Percentiles rank a stretch among this genome's conserved stretches.
phyloP scores from a whole-genome alignment of 2,888 invertebrate species.

The Rotaria macrura region DNA sequence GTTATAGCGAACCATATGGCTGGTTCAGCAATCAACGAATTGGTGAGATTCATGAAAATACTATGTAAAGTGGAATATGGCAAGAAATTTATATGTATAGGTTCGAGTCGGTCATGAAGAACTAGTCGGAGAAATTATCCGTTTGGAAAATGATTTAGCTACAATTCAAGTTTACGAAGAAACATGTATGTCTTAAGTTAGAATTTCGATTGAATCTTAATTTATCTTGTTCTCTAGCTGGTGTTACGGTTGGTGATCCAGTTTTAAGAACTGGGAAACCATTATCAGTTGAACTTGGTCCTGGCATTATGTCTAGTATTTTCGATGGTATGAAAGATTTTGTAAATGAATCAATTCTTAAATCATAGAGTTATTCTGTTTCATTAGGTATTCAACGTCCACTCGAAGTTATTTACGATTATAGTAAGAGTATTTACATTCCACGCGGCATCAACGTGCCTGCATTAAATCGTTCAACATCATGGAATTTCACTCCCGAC shows the following conservation, averaged over 20 bases:
- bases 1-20: constrained; percentile 98
- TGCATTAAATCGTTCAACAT: constrained; percentile 65
- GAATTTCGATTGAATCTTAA: too few species aligned
- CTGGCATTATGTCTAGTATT: constrained; percentile 96
- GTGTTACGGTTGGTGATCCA: constrained; percentile 97
- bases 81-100: not conserved
- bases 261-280: constrained; percentile 96
- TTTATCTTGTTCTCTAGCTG: constrained; percentile 60
- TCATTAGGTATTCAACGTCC: constrained; percentile 85
- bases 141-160: constrained; percentile 97
- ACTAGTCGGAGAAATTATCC: constrained; percentile 97
- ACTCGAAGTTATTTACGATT: constrained; percentile 78
- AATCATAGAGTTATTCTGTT: too few species aligned
- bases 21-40: constrained; percentile 98
- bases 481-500: constrained; percentile 82
- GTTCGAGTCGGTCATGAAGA: constrained; percentile 91
- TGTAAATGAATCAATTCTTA: too few species aligned
- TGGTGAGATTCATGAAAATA: constrained; percentile 53
- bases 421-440: constrained; percentile 93
- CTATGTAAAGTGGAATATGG: not conserved
- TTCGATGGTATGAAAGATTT: constrained; percentile 67
- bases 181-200: too few species aligned
- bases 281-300: constrained; percentile 92
- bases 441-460: constrained; percentile 95
- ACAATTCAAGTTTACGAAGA: constrained; percentile 82